Evolutionary conservation across 2,797 vertebrate species (phyloP), one percentile per base, ranked within the genome.

Genomic region (Cichlasoma orientale): DNA sequence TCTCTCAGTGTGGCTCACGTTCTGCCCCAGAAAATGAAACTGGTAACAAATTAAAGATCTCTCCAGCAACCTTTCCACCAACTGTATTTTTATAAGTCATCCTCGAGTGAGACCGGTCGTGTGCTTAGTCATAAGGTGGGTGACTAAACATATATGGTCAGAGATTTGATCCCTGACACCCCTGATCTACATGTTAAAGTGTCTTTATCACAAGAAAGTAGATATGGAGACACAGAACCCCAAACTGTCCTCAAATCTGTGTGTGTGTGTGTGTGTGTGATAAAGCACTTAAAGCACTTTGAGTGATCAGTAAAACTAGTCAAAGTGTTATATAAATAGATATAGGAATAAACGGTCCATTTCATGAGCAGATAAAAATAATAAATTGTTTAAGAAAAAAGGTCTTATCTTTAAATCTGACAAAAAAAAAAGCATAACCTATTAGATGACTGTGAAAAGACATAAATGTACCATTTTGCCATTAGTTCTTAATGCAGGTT

Each of bases 1-100:
- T 14, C 14, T 56, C 53, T 77, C 58, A 71, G 50, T 54, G 61
- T 41, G 69, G 79, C 78, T 79, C 36, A 56, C 78, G 78, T 74
- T 69, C 44, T 58, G 69, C 86, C 80, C 25, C 50, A n/a, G 75
- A 2, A 66, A 78, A 82, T 56, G 7, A 41, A 44, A 72, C 33
- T 29, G 31, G 54, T 7, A 23, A 63, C 75, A 66, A 72, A 74
- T 80, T 13, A 50, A 13, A 29, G 78, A 3, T 27, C 41, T 18
- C 7, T 27, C 41, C 38, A 47, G 23, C 5, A 68, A 68, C n/a
- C 13, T 44, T 63, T 63, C 16, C 21, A 63, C 23, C 16, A 50
- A 29, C 41, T 29, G 14, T 18, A 16, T 18, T 29, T 2, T 47
- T 50, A 12, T 12, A 68, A 68, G 41, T 50, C 25, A 50, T 11